Conservation (phyloP, 2,888 invertebrate genomes). For the Slavum lentiscoides region DNA sequence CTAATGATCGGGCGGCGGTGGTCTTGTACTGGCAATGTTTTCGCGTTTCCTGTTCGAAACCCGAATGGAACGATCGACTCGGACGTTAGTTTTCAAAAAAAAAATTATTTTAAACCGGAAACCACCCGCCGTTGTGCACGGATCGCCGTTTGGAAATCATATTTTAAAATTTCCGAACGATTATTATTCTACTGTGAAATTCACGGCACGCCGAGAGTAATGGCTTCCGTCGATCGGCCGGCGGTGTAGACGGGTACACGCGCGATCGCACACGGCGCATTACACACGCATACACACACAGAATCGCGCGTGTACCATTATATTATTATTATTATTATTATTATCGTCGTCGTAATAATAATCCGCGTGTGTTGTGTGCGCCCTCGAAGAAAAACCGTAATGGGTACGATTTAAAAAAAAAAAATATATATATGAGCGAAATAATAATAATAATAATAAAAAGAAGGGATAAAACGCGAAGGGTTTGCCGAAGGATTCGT, state of each 20-base stretch:
- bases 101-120: slow-evolving; percentile 48
- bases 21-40: slow-evolving; percentile 47
- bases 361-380: too few relatives aligned
- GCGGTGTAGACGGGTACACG: neutral
- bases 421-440: neutral
- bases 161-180: slow-evolving; percentile 47
- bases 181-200: slow-evolving; percentile 26
- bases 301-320: too few relatives aligned
- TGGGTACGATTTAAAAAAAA: slow-evolving; percentile 1
- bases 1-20: slow-evolving; percentile 49
- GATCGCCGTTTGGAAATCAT: slow-evolving; percentile 7
- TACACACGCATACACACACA: neutral
- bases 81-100: slow-evolving; percentile 1
- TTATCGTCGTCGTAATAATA: too few relatives aligned
- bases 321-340: too few relatives aligned
- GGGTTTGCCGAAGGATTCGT: slow-evolving; percentile 15
- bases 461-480: neutral
- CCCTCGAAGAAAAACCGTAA: slow-evolving; percentile 20
- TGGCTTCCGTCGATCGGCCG: slow-evolving; percentile 37
- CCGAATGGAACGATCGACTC: neutral
- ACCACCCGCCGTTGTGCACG: slow-evolving; percentile 24
- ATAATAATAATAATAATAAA: neutral
- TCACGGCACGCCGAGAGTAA: slow-evolving; percentile 38
- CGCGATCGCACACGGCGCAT: neutral
- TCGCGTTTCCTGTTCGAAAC: slow-evolving; percentile 47